Evolutionary conservation across 2,888 invertebrate genomes (phyloP), one percentile per base, ranked within the genome.

Genomic region (Phrixothrix hirtus): DNA sequence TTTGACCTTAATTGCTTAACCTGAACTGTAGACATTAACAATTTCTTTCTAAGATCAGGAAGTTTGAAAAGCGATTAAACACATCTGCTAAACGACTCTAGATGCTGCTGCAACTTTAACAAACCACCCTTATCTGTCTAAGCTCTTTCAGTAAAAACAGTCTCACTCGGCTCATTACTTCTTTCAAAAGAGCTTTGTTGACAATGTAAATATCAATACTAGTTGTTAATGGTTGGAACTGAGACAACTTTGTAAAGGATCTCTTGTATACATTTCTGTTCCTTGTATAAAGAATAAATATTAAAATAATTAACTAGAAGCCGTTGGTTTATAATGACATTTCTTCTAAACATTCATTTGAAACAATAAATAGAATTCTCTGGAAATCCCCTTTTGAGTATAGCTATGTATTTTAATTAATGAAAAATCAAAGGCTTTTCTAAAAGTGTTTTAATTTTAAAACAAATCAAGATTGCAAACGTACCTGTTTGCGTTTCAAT

Each of bases 121-220:
- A 38, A 31, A 44, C 44, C 26, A 39, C 30, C 34, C 29, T 36
- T 34, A 15, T 11, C 31, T n/a, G 12, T 37, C 27, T 30, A 15
- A 15, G 15, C 37, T 31, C 21, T 37, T 30, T 9, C 37, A 29
- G 31, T 46, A 37, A 25, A 46, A 30, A 46, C 38, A 46, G 25
- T 17, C 36, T 17, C 39, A 42, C 48, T 17, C 29, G 11, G 48
- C 42, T 48, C 48, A 48, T 48, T 48, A 48, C 39, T 48, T 48
- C 48, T 48, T 41, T 48, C 41, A 48, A 48, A 48, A 41, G 35
- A 34, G 17, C 48, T 42, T 15, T 48, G 48, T 48, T 48, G 48
- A 48, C 41, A 35, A 10, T 42, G 48, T 48, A 41, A 48, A 48
- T 48, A 41, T 26, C 25, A 36, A 21, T 41, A 36, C 45, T 36